Base-by-base conservation (phyloP, 2,113 vertebrate genomes). In the Brachyhypopomus occidentalis region DNA sequence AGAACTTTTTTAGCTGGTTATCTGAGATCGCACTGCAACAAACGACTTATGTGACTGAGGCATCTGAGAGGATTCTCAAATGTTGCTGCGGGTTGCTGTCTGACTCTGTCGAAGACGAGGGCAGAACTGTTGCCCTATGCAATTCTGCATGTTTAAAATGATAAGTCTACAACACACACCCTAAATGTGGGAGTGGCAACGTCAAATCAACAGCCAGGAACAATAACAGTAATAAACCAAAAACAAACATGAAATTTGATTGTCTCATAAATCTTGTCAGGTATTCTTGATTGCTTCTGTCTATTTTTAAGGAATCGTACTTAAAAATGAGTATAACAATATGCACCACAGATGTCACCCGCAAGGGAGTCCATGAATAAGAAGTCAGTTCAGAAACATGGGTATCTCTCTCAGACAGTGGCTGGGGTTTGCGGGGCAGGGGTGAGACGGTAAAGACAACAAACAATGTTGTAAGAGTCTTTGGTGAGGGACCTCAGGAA, bases 381-480 rank as follows among this genome's bases (percentile, higher is more conserved):
- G 45, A 52, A 45, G 9, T 45, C 9, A 11, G 56, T 4, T 58
- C 58, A n/a, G 20, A 60, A 60, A 60, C 20, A 22, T 60, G 3
- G 20, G n/a, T 22, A 52, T 55, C 19, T 20, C 8, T 23, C 66
- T 12, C 38, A 78, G 6, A 78, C n/a, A 80, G n/a, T 34, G 5
- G 34, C n/a, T 70, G 27, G 48, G 72, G 6, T 45, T 71, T 48
- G 64, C 56, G 56, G 73, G 67, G 62, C 71, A 84, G 73, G 45
- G 82, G 74, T 75, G 72, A 84, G 71, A 81, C 38, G 52, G 34
- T 45, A 64, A 45, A 75, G 78, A 56, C 19, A 64, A 36, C 59
- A 82, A 23, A 7, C 36, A 67, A 56, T 77, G 34, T 85, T 56
- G 74, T 45, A 71, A 70, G 30, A 71, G 19, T 52, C n/a, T 27